Evolutionary conservation across 2,797 vertebrate genomes (phyloP), one percentile per base, ranked within the genome.

Genomic region (Rhynchotus rufescens): DNA sequence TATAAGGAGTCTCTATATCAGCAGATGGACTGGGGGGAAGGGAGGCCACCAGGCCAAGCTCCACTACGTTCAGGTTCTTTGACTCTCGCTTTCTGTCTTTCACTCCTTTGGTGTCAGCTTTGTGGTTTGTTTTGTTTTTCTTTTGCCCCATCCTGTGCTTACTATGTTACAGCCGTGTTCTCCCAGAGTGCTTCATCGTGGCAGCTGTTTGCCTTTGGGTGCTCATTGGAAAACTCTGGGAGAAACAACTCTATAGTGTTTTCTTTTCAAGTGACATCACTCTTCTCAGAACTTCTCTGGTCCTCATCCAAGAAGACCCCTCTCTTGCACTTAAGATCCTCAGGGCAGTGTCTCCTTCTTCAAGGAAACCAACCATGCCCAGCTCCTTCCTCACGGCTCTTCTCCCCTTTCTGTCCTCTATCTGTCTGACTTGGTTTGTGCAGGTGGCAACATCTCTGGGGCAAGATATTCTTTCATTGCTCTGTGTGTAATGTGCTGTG

Each of bases 1-100:
- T 96, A 96, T 92, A 93, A 96, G 94, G 82, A 90, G 86, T 92
- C 92, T 87, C 62, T 17, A 0, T 19, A 79, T 28, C 85, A 89
- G 90, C 94, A 94, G 96, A 94, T 90, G 84, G 84, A 79, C 5
- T 52, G 57, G 17, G 82, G 71, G 51, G 8, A 74, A 6, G 74
- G 71, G 87, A 91, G 74, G 49, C 89, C 92, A 74, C 84, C 90
- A 86, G 84, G 77, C 86, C 88, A 2, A 21, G 47, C 32, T 83
- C 12, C 1, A 44, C 44, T 2, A 0, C 51, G 40, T 79, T 83
- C 59, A 76, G 88, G 32, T 54, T 88, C 64, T 89, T 66, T 2
- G 3, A 1, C 23, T 26, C 42, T 66, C 30, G 34, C 2, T 79
- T 40, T 74, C 64, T 84, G 49, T 82, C 34, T 94, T 4, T 84